These are phyloP conservation scores for Rosalia funebris DNA, from an alignment of 2,888 invertebrate genomes.

Conservation along the genomic window DNA sequence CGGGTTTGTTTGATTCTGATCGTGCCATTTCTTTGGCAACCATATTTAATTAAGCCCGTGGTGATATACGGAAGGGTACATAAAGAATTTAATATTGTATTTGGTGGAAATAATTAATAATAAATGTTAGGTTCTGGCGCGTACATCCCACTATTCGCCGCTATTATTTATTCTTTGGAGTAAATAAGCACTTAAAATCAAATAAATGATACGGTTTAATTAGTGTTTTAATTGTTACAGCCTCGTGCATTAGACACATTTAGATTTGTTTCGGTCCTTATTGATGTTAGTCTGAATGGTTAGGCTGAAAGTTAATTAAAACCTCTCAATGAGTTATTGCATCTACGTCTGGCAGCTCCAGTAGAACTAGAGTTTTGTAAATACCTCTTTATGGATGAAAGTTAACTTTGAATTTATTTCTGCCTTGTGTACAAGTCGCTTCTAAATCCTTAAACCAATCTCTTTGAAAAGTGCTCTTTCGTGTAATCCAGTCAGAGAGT, in stretches of 20 bases:
- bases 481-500: too few species aligned
- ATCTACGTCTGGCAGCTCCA: too few species aligned
- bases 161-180: constrained; percentile 23
- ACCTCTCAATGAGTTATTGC: too few species aligned
- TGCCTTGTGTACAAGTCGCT: too few species aligned
- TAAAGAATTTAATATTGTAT: constrained; percentile 31
- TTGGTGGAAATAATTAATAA: constrained; percentile 24
- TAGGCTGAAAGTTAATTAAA: too few species aligned
- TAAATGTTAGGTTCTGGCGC: constrained; percentile 23
- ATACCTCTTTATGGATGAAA: too few species aligned
- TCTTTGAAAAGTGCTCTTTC: too few species aligned
- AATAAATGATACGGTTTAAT: constrained; percentile 19
- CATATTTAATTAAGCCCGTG: constrained; percentile 31
- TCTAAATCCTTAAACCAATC: too few species aligned
- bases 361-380: too few species aligned
- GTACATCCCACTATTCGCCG: constrained; percentile 3
- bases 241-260: constrained; percentile 6
- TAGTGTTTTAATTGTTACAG: constrained; percentile 5
- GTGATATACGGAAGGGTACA: constrained; percentile 28
- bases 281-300: constrained; percentile 19
- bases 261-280: constrained; percentile 1
- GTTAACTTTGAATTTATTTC: too few species aligned
- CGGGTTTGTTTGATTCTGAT: constrained; percentile 19
- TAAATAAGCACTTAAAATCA: constrained; percentile 4
- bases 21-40: constrained; percentile 10